Evolutionary conservation across 2,888 invertebrate genomes (phyloP).

Genomic region (Corythucha ciliata): DNA sequence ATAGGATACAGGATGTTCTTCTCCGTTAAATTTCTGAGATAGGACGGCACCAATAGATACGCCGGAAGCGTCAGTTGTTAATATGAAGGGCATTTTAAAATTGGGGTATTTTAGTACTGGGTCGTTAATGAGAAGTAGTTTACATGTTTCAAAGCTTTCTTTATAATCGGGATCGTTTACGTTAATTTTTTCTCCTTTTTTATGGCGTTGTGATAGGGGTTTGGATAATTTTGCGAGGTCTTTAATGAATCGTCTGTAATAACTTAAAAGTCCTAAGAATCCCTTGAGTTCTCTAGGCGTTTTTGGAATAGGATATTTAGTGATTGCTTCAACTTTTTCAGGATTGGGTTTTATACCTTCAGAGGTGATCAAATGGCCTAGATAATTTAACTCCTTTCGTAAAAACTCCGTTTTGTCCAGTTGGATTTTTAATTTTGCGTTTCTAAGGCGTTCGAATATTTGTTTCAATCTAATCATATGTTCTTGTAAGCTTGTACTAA

Average conservation of each 20-base stretch:
- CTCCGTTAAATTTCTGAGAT: too few relatives aligned
- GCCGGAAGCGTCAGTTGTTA: not conserved
- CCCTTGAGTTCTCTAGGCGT: conserved; percentile 5
- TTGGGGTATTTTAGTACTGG: conserved; percentile 1
- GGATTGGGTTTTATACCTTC: conserved; percentile 6
- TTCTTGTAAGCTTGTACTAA: too few relatives aligned
- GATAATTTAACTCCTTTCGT: not conserved
- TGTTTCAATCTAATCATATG: too few relatives aligned
- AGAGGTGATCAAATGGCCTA: conserved; percentile 1
- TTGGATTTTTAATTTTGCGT: conserved; percentile 1
- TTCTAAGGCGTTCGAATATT: too few relatives aligned
- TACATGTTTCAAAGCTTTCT: not conserved
- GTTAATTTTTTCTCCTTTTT: not conserved
- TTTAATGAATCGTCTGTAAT: conserved; percentile 10
- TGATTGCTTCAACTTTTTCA: conserved; percentile 4
- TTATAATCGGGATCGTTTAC: not conserved
- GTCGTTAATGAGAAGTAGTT: not conserved
- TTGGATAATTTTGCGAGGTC: not conserved
- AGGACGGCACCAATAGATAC: too few relatives aligned
- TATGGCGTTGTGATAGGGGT: not conserved
- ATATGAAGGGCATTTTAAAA: not conserved
- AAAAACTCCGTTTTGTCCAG: conserved; percentile 1
- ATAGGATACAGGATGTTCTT: too few relatives aligned
- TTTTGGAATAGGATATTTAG: conserved; percentile 11
- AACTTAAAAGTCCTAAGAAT: conserved; percentile 12